Evolutionary conservation across 2,113 vertebrate species (phyloP).

Genomic region (Phyllopteryx taeniolatus): DNA sequence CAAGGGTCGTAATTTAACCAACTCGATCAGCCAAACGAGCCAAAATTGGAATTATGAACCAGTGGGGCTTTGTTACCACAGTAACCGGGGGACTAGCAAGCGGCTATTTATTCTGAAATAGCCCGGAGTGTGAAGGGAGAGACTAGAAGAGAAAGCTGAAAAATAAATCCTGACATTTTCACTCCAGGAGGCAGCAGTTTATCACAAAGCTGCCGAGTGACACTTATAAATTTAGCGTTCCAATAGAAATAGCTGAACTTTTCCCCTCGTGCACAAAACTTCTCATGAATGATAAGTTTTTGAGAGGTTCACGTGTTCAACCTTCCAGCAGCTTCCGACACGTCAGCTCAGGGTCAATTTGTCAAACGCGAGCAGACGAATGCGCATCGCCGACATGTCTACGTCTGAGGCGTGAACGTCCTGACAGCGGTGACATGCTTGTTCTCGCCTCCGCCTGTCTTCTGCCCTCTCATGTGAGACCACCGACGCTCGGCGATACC

Average conservation of each 20-base stretch:
- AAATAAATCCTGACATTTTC: not conserved
- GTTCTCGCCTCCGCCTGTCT: conserved; percentile 44
- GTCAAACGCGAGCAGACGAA: conserved; percentile 31
- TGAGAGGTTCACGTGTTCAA: conserved; percentile 23
- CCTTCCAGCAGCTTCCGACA: conserved; percentile 43
- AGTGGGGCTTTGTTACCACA: too few relatives aligned
- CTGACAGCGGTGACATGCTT: conserved; percentile 45
- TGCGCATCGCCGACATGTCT: conserved; percentile 25
- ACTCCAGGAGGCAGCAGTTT: not conserved
- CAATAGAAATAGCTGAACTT: not conserved
- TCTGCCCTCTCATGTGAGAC: conserved; percentile 63
- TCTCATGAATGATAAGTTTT: conserved; percentile 2
- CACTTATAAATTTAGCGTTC: not conserved
- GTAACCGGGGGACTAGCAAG: too few relatives aligned
- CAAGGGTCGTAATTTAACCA: too few relatives aligned
- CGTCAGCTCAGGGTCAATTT: conserved; percentile 66
- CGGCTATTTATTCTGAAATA: too few relatives aligned
- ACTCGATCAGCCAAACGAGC: too few relatives aligned
- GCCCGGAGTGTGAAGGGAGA: too few relatives aligned
- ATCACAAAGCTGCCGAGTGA: not conserved
- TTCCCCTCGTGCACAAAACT: conserved; percentile 13
- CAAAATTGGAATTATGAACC: too few relatives aligned
- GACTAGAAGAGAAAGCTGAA: not conserved
- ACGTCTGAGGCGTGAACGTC: conserved; percentile 49
- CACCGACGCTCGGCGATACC: conserved; percentile 34